Conservation (phyloP, 2,797 vertebrate genomes). For the Protonibea diacanthus region DNA sequence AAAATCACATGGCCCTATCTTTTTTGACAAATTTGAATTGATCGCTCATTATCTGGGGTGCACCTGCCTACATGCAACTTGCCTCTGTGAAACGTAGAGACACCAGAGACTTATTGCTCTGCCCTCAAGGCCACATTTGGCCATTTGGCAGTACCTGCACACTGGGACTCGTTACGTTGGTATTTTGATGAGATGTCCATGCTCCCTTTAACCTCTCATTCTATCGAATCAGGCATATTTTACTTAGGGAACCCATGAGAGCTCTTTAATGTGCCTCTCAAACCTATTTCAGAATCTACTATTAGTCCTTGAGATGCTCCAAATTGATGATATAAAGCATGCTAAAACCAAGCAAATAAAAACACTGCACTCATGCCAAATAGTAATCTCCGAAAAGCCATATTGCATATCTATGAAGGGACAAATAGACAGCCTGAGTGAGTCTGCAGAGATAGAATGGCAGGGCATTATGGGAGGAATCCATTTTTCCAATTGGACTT, state of each 20-base stretch:
- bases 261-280: not conserved
- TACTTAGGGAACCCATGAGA: conserved; percentile 16
- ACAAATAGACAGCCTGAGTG: conserved; percentile 49
- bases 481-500: conserved; percentile 54
- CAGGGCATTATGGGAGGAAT: conserved; percentile 47
- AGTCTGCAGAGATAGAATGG: conserved; percentile 46
- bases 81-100: conserved; percentile 25
- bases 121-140: conserved; percentile 35
- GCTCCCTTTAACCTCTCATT: conserved; percentile 37
- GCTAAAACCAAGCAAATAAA: conserved; percentile 35
- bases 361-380: conserved; percentile 39
- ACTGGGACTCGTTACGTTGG: conserved; percentile 50
- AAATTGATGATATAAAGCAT: conserved; percentile 40
- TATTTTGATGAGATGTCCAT: conserved; percentile 58
- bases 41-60: conserved; percentile 42
- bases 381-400: conserved; percentile 53
- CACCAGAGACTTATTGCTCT: conserved; percentile 21
- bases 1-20: conserved; percentile 18
- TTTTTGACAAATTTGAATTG: conserved; percentile 49
- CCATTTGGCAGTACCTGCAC: conserved; percentile 28
- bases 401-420: conserved; percentile 51
- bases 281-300: conserved; percentile 27
- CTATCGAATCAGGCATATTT: conserved; percentile 42
- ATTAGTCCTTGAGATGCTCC: conserved; percentile 24
- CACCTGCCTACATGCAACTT: not conserved